phyloP scores from a whole-genome alignment of 2,888 invertebrate genomes.

The Drosophila borborema region DNA sequence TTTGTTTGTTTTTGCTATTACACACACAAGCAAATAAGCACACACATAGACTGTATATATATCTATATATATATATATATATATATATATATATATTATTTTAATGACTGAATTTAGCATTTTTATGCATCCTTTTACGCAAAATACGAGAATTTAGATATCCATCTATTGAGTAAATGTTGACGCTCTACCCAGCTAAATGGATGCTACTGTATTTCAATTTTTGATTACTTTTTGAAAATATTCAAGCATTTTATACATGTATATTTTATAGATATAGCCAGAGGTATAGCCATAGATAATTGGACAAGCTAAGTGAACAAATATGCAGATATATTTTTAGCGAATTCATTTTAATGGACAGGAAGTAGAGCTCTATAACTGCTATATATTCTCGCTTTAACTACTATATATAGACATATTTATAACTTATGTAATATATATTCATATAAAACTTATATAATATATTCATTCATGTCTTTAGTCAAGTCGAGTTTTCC shows the following conservation, averaged over 20 bases:
- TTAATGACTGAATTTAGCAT: conserved; percentile 43
- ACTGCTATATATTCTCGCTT: too few species aligned
- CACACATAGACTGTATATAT: conserved; percentile 18
- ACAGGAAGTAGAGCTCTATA: neutral
- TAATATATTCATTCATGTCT: too few species aligned
- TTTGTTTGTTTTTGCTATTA: conserved; percentile 53
- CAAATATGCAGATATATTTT: neutral
- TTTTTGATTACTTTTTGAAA: conserved; percentile 9
- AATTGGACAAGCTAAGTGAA: neutral
- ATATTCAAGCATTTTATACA: neutral
- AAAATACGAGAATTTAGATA: conserved; percentile 7
- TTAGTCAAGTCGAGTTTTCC: too few species aligned
- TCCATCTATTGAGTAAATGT: conserved; percentile 11
- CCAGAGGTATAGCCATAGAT: neutral
- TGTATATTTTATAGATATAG: neutral
- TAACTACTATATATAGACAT: neutral
- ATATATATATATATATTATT: conserved; percentile 20
- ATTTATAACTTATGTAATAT: too few species aligned
- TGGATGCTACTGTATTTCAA: neutral
- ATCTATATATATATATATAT: conserved; percentile 21
- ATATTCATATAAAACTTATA: too few species aligned
- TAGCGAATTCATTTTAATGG: neutral
- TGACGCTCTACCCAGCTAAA: neutral
- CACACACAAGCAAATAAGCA: conserved; percentile 38
- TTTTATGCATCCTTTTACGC: conserved; percentile 13